Conservation (phyloP, 2,113 vertebrate genomes). For the Elephantulus edwardii region DNA sequence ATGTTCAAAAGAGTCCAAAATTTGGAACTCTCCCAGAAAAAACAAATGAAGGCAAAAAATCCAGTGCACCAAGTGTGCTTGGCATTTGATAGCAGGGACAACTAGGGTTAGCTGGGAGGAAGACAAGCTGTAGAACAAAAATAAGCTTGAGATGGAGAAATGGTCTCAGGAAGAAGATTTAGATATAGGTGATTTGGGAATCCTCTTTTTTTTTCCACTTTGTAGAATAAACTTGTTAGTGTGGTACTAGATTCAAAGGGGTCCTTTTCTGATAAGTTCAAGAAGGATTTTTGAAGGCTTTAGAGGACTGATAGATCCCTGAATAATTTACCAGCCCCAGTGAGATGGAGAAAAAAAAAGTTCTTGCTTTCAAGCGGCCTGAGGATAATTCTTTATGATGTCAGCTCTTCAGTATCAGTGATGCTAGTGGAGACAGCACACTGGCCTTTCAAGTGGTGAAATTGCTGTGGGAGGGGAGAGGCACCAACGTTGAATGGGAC, state of each 20-base stretch:
- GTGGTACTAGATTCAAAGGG: neutral
- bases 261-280: constrained; percentile 1
- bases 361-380: constrained; percentile 14
- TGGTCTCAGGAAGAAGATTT: neutral
- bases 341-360: neutral
- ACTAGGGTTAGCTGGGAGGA: neutral
- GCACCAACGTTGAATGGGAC: too few species aligned
- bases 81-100: neutral
- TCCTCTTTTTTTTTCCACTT: constrained; percentile 26
- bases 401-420: neutral
- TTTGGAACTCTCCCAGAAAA: constrained; percentile 48
- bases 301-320: neutral
- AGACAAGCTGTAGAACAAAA: constrained; percentile 51
- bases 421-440: neutral
- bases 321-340: neutral
- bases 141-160: neutral
- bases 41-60: constrained; percentile 39
- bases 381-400: constrained; percentile 34
- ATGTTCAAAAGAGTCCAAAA: neutral
- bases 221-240: constrained; percentile 37
- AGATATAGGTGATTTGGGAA: accelerated
- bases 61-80: neutral
- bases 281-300: neutral
- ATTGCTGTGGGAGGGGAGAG: neutral
- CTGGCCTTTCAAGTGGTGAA: neutral